Conservation (phyloP, 2,797 vertebrate species). For the Myoxocephalus aenaeus region DNA sequence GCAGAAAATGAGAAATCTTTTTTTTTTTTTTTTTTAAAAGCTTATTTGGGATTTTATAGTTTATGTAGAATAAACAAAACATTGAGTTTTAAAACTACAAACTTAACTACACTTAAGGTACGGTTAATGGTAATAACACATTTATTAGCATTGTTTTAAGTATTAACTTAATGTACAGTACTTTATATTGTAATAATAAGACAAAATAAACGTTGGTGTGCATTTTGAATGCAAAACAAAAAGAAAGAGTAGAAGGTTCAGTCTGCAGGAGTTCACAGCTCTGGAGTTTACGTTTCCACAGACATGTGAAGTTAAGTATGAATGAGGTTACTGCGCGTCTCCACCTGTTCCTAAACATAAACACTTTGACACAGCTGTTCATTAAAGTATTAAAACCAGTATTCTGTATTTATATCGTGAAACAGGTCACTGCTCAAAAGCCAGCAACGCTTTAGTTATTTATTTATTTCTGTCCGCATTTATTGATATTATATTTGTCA, state of each 20-base stretch:
- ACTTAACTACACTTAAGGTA: not conserved
- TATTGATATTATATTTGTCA: not conserved
- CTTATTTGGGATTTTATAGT: too few relatives aligned
- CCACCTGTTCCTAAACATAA: not conserved
- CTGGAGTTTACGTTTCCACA: not conserved
- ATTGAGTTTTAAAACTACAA: too few relatives aligned
- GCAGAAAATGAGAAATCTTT: not conserved
- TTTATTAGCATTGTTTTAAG: not conserved
- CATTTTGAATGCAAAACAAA: not conserved
- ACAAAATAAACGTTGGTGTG: not conserved
- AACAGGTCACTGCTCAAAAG: not conserved
- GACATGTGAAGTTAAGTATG: not conserved
- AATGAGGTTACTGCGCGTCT: not conserved
- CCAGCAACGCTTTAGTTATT: not conserved
- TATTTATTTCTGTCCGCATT: not conserved
- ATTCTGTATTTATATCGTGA: not conserved
- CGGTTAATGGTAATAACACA: not conserved
- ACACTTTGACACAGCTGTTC: not conserved
- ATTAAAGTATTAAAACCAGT: not conserved
- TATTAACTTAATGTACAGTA: not conserved
- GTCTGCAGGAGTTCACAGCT: constrained; percentile 4
- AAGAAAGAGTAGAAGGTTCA: not conserved
- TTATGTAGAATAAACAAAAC: too few relatives aligned
- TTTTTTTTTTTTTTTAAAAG: too few relatives aligned
- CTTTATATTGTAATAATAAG: not conserved